Base-by-base conservation (phyloP, 2,113 vertebrate species). In the Limanda limanda region DNA sequence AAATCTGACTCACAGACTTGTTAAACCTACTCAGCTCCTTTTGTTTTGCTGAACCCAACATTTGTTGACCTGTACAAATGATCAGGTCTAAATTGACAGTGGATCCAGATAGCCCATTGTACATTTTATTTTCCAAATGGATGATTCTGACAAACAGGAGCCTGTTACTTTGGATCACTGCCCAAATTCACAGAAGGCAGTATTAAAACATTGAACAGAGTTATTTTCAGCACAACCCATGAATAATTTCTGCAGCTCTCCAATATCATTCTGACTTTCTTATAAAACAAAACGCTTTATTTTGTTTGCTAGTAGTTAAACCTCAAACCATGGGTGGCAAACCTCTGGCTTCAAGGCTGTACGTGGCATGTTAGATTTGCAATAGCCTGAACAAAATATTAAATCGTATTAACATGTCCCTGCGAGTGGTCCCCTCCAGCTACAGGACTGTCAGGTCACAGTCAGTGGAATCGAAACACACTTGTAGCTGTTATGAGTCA, bases 151-250 rank as follows among this genome's bases (percentile, higher is more conserved):
- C 81, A 83, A 88, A 84, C 73, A 77, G 67, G 72, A 67, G 13
- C 45, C 45, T 12, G 13, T 47, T 35, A 35, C 35, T 9, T 35
- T 35, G 35, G 35, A 35, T 35, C 35, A 35, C 35, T 10, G 68
- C 64, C 85, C 52, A 54, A 64, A 37, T 75, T 70, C 70, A 74
- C 80, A 86, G 69, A 83, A 71, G 65, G 74, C 88, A 61, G 64
- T 77, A 85, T 85, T 86, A 82, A 90, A 86, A 88, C 81, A 75
- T 79, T 83, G 76, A 88, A 85, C 71, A 82, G 25, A 68, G 72
- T 69, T 83, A 88, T 88, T 87, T 89, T 82, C 61, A 74, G 81
- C 48, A 45, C 65, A 40, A 42, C 61, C 70, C 64, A 83, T 89
- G 47, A 84, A 82, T 86, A 63, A 86, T 88, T 90, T 83, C 79